Evolutionary conservation across 1,140 invertebrate species (phyloP).

Genomic region (Pseudomyrmex sp.): DNA sequence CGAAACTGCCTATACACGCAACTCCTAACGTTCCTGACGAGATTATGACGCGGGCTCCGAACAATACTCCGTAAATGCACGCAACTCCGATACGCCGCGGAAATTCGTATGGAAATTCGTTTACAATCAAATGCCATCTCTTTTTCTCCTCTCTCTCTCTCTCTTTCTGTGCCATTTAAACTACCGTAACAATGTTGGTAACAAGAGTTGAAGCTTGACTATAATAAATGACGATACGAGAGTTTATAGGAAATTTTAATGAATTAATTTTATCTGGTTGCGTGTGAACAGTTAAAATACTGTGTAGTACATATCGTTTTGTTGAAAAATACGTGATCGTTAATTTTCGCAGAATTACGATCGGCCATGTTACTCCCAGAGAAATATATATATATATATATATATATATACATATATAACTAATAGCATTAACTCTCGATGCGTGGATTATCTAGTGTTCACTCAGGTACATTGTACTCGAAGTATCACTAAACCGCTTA

Average conservation of each 20-base stretch:
- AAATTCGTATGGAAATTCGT: neutral
- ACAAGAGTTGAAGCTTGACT: neutral
- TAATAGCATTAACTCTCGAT: constrained; percentile 62
- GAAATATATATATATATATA: neutral
- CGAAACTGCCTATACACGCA: constrained; percentile 55
- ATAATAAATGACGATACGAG: neutral
- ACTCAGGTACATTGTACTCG: constrained; percentile 40
- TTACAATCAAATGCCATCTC: constrained; percentile 12
- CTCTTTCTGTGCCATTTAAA: too few species aligned
- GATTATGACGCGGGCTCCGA: constrained; percentile 50
- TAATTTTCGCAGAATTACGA: neutral
- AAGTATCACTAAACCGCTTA: constrained; percentile 66
- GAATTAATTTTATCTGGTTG: neutral
- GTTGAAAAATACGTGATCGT: neutral
- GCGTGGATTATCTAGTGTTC: constrained; percentile 66
- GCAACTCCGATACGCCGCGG: constrained; percentile 28
- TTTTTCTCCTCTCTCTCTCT: too few species aligned
- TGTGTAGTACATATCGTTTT: too few species aligned
- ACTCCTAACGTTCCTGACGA: constrained; percentile 54
- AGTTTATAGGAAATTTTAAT: neutral
- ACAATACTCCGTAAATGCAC: constrained; percentile 31
- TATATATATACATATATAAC: neutral
- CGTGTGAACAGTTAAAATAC: neutral
- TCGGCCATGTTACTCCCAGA: constrained; percentile 29
- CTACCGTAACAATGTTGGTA: too few species aligned